Percentiles rank a stretch among this genome's conserved stretches.
These are phyloP conservation scores for Abrostola triplasia DNA, from an alignment of 2,888 invertebrate species.

Conservation along the genomic window DNA sequence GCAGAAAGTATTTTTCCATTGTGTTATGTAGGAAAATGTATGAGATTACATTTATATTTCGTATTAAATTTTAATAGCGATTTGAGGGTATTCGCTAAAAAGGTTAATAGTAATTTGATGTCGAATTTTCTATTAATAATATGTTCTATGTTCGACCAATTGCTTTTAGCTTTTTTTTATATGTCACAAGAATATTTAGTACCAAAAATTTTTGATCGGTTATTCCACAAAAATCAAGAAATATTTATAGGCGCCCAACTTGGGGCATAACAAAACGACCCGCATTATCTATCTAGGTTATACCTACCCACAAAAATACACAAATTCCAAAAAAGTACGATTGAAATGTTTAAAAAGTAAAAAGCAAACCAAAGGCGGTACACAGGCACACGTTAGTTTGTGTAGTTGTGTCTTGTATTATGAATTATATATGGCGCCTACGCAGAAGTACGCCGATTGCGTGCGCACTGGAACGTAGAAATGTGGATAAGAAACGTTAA, in stretches of 20 bases:
- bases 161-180: no score
- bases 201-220: no score
- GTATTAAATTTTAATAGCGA: conserved; percentile 48
- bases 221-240: no score
- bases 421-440: conserved; percentile 73
- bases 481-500: conserved; percentile 45
- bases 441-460: conserved; percentile 70
- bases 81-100: conserved; percentile 26
- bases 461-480: conserved; percentile 57
- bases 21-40: conserved; percentile 64
- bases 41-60: conserved; percentile 65
- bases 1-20: conserved; percentile 69
- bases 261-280: background rate
- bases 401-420: conserved; percentile 60
- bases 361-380: conserved; percentile 61
- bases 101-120: no score
- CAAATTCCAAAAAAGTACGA: conserved; percentile 20
- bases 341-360: conserved; percentile 47
- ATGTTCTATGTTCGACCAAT: no score
- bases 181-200: no score
- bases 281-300: background rate
- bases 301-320: conserved; percentile 8
- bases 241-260: background rate
- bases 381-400: conserved; percentile 62
- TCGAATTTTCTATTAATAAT: no score